Evolutionary conservation across 2,888 invertebrate species (phyloP), one percentile per base, ranked within the genome.

Genomic region (Lepidocyrtoides sp.): DNA sequence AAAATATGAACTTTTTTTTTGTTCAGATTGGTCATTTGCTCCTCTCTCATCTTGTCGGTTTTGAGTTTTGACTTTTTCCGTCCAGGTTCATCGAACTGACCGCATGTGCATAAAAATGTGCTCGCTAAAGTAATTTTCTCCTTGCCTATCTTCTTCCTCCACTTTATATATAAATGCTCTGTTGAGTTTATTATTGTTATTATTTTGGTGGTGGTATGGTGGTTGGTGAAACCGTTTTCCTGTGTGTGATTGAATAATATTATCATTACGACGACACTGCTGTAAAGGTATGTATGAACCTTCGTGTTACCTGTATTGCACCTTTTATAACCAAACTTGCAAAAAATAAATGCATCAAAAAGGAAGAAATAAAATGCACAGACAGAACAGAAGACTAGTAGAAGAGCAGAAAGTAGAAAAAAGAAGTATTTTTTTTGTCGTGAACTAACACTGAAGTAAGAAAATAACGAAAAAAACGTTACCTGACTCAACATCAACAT

Each of bases 41-140:
- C 44, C 17, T 57, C 63, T 66, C 51, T 86, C 75, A 17, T 41
- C 75, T 75, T 66, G 69, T 75, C 48, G 81, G 75, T 75, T 85
- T 75, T 85, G 75, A 85, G 77, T 77, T 87, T 87, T 86, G 77
- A 86, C 77, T 86, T 87, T 84, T 88, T 79, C 54, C 75, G 91
- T 88, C 84, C 87, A 92, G 90, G 92, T 92, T 92, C 92, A 92
- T 92, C 92, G 92, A 89, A 89, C 92, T 87, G 86, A 63, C 92
- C 87, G 81, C 79, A 87, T 87, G 32, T 60, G 44, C 86, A 87
- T 77, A 60, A 79, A 85, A 69, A 72, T 63, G 44, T 72, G 54
- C 77, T 85, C 54, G 57, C 14, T 44, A 51, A 77, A 51, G 75
- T 75, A 23, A 48, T 75, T 75, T 75, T 75, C 84, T 84, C 51